Conservation (phyloP, 1,140 invertebrate genomes). For the Plutomurus gul region DNA sequence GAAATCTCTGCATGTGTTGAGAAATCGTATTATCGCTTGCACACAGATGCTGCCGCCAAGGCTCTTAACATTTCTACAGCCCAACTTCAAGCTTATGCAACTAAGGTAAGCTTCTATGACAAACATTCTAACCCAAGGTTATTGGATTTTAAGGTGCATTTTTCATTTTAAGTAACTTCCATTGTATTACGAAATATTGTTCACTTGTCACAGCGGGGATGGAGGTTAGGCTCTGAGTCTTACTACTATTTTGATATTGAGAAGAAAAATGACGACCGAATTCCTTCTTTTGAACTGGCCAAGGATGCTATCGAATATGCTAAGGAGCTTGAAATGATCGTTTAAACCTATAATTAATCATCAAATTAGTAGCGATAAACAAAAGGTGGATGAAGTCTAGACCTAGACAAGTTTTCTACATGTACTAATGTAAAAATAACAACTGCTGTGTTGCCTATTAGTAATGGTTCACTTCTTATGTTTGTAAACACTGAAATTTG, state of each 20-base stretch:
- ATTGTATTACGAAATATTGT: too few relatives aligned
- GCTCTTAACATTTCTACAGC: constrained; percentile 79
- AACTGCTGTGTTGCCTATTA: background rate
- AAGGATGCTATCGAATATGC: constrained; percentile 96
- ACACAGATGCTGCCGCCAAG: constrained; percentile 81
- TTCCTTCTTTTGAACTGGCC: constrained; percentile 86
- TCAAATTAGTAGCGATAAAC: background rate
- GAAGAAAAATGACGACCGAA: constrained; percentile 76
- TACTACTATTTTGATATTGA: constrained; percentile 79
- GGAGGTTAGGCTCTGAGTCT: constrained; percentile 76
- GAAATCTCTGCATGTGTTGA: constrained; percentile 97
- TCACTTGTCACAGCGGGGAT: constrained; percentile 63
- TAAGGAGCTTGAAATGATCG: constrained; percentile 98
- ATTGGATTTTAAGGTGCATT: background rate
- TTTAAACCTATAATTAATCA: constrained; percentile 65
- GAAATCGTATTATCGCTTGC: constrained; percentile 91
- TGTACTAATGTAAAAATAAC: too few relatives aligned
- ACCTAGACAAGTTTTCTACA: too few relatives aligned
- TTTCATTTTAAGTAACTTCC: too few relatives aligned
- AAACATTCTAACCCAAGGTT: background rate
- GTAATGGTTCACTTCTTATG: background rate
- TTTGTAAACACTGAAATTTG: background rate
- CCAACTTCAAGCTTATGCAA: constrained; percentile 45
- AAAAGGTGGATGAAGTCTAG: too few relatives aligned
- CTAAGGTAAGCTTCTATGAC: constrained; percentile 45